Evolutionary conservation across 1,140 invertebrate species (phyloP), one percentile per base, ranked within the genome.

Genomic region (Uloborus diversus): DNA sequence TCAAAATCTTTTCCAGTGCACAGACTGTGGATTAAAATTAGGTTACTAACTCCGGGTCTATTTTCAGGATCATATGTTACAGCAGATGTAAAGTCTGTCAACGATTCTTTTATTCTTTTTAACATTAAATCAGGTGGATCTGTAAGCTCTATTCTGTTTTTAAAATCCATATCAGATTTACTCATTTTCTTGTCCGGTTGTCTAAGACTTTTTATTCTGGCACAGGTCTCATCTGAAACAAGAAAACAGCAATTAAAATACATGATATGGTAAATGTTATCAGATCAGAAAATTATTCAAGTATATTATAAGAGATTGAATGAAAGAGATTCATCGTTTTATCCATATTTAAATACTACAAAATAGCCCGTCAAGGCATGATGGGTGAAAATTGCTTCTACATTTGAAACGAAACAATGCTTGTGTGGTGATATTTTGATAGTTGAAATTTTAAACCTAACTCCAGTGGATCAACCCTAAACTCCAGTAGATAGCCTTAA

Each of bases 171-270:
- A 82, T 96, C 93, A 0, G 97, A 99, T 88, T 99, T 99, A 5
- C 97, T 99, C 98, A 99, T 99, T 89, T 99, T 99, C 84, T 94
- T 93, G 0, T 84, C 84, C 0, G 97, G 94, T 84, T 96, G 91
- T 42, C 94, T 88, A 17, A 98, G 86, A 85, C 94, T 97, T 84
- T 91, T 81, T 28, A 79, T 53, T 20, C 59, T 66, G 7, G 73
- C 61, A 61, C 5, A 57, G 17, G 20, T 76, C 17, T 49, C 20
- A 62, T 66, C 69, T 81, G 23, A 57, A 76, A 75, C n/a, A 65
- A 7, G 25, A 56, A n/a, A 53, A 30, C 28, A 79, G 7, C 51
- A 25, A 33, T 28, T 25, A 2, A n/a, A n/a, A n/a, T n/a, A n/a
- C n/a, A n/a, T n/a, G n/a, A n/a, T n/a, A n/a, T n/a, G n/a, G n/a